A percentile compares a stretch with the other conserved stretches of the same genome.
phyloP scores from a whole-genome alignment of 2,113 vertebrate genomes.

The Phoenicopterus ruber region DNA sequence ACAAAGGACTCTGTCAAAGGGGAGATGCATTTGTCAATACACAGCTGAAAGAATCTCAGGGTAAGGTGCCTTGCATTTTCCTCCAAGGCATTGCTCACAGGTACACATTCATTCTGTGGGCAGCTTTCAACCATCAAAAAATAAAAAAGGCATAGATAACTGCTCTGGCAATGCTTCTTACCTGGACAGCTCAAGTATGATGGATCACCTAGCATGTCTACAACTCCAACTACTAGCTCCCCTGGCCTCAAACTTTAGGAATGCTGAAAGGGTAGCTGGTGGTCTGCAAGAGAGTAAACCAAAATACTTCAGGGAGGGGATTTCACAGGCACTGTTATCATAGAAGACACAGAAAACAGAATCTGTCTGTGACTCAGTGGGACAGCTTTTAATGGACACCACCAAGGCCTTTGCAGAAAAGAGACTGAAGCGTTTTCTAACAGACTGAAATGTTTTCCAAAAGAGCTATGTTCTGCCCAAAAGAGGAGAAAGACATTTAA shows the following conservation, averaged over 20 bases:
- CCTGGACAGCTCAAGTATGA: background rate
- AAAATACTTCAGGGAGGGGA: background rate
- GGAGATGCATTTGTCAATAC: background rate
- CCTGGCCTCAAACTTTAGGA: background rate
- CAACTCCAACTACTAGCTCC: background rate
- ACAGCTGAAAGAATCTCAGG: background rate
- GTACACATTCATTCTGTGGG: background rate
- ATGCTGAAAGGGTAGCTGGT: background rate
- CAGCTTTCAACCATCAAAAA: background rate
- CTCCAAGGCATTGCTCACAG: background rate
- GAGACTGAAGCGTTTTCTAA: background rate
- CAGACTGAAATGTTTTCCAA: background rate
- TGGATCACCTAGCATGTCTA: background rate
- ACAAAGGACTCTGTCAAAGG: background rate
- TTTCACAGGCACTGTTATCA: background rate
- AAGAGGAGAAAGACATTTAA: background rate
- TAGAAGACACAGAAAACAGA: background rate
- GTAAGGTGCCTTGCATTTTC: background rate
- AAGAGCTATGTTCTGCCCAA: background rate
- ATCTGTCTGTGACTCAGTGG: background rate
- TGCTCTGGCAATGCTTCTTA: background rate
- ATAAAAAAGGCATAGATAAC: background rate
- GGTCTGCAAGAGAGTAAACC: background rate
- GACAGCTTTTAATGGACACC: background rate
- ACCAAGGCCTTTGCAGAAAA: background rate